A percentile compares a stretch with the other conserved stretches of the same genome.
These are phyloP conservation scores for Philonicus albiceps DNA, from an alignment of 2,888 invertebrate species.

Conservation along the genomic window DNA sequence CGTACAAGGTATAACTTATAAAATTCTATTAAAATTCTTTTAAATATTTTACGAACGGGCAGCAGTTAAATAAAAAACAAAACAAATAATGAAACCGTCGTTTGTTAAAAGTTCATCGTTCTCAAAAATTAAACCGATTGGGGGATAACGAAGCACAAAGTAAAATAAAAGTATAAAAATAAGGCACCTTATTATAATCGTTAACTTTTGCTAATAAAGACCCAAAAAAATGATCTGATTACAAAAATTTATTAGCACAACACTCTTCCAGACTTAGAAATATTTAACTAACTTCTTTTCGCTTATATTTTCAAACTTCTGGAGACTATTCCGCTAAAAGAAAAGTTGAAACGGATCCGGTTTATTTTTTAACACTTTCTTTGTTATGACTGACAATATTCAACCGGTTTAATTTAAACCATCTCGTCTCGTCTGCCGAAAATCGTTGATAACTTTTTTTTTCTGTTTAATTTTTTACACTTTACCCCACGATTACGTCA, in stretches of 20 bases:
- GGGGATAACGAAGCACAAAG: too few relatives aligned
- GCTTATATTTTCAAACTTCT: not conserved
- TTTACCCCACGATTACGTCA: not conserved
- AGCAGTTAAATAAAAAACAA: too few relatives aligned
- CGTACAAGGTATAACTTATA: too few relatives aligned
- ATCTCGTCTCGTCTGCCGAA: not conserved
- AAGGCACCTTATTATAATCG: too few relatives aligned
- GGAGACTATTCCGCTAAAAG: not conserved
- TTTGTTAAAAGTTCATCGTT: not conserved
- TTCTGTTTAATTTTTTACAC: not conserved
- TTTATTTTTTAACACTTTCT: not conserved
- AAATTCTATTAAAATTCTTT: too few relatives aligned
- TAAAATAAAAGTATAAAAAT: too few relatives aligned
- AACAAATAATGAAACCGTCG: too few relatives aligned
- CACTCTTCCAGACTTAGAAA: not conserved
- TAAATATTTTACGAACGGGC: too few relatives aligned
- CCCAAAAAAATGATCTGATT: not conserved
- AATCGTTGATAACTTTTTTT: not conserved
- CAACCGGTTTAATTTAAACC: not conserved
- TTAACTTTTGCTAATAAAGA: not conserved
- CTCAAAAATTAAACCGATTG: not conserved
- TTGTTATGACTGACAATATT: not conserved
- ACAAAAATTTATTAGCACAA: not conserved
- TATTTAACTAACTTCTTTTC: not conserved
- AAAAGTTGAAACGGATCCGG: not conserved